These are phyloP conservation scores for Liparis tanakae DNA, from an alignment of 2,797 vertebrate species.

Conservation along the genomic window DNA sequence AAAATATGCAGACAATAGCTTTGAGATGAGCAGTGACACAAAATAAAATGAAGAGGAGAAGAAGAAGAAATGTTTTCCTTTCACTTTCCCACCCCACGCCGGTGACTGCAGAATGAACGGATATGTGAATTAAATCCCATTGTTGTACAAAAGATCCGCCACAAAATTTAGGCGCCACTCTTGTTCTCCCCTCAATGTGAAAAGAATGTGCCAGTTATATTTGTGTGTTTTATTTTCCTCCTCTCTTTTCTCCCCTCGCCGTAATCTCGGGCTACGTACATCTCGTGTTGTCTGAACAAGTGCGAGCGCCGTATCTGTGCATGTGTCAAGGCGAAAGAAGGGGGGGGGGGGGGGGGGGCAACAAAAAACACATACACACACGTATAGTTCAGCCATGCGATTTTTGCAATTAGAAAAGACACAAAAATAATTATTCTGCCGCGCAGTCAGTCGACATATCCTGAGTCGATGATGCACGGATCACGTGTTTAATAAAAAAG, in stretches of 20 bases:
- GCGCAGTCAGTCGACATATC: constrained; percentile 84
- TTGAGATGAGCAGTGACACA: constrained; percentile 82
- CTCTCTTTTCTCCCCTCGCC: constrained; percentile 65
- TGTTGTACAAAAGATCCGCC: constrained; percentile 81
- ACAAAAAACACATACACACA: constrained; percentile 52
- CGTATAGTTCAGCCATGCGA: constrained; percentile 82
- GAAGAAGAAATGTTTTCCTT: constrained; percentile 72
- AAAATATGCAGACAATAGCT: constrained; percentile 85
- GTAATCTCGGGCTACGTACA: constrained; percentile 67
- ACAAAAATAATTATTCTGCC: constrained; percentile 87
- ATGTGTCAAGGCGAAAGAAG: constrained; percentile 47
- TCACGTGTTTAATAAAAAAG: constrained; percentile 88
- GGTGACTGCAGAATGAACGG: constrained; percentile 82
- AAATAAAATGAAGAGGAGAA: constrained; percentile 39
- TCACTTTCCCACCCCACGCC: constrained; percentile 76
- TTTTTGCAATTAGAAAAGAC: constrained; percentile 88
- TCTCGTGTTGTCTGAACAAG: constrained; percentile 66
- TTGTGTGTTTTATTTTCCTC: constrained; percentile 69
- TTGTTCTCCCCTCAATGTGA: constrained; percentile 58
- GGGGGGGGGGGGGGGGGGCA: no score
- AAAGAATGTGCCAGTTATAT: constrained; percentile 71
- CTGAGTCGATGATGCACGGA: constrained; percentile 85
- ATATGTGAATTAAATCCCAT: constrained; percentile 86
- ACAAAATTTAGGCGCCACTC: constrained; percentile 77
- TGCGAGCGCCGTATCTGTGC: constrained; percentile 58